These are phyloP conservation scores for Zaprionus vittiger DNA, from an alignment of 1,140 invertebrate species.

Conservation along the genomic window DNA sequence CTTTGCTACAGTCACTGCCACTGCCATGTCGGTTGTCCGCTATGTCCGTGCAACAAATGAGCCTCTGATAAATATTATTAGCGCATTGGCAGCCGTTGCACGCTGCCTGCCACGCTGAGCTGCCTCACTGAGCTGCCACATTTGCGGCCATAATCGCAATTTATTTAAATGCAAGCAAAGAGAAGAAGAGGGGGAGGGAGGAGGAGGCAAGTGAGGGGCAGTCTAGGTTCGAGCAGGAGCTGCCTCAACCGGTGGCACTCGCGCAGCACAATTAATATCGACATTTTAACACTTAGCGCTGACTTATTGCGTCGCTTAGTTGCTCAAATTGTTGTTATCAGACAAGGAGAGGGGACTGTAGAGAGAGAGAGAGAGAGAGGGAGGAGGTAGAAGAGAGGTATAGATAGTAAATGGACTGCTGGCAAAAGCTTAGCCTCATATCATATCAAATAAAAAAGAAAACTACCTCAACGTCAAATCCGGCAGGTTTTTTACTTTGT, in stretches of 20 bases:
- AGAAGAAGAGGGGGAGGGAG: neutral
- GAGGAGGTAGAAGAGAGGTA: neutral
- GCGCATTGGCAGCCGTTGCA: conserved; percentile 59
- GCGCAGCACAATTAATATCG: conserved; percentile 80
- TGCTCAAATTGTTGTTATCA: conserved; percentile 77
- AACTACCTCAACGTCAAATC: conserved; percentile 42
- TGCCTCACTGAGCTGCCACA: conserved; percentile 58
- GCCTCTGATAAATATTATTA: conserved; percentile 82
- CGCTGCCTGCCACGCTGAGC: conserved; percentile 23
- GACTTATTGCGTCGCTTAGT: conserved; percentile 81
- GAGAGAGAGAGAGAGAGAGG: conserved; percentile 14
- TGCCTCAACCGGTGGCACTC: conserved; percentile 42
- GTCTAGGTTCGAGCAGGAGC: conserved; percentile 13
- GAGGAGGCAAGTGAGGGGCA: neutral
- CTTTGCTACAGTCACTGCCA: neutral
- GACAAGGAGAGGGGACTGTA: conserved; percentile 22
- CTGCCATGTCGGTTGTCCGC: conserved; percentile 8
- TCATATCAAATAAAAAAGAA: conserved; percentile 47
- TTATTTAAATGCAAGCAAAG: conserved; percentile 71
- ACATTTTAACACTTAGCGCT: conserved; percentile 82
- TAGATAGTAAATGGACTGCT: conserved; percentile 22
- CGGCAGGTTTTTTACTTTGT: conserved; percentile 28
- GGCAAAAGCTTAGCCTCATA: conserved; percentile 20
- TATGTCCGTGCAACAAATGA: conserved; percentile 77
- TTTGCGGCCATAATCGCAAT: conserved; percentile 80